phyloP scores from a whole-genome alignment of 2,888 invertebrate species.

The Bembecia ichneumoniformis region DNA sequence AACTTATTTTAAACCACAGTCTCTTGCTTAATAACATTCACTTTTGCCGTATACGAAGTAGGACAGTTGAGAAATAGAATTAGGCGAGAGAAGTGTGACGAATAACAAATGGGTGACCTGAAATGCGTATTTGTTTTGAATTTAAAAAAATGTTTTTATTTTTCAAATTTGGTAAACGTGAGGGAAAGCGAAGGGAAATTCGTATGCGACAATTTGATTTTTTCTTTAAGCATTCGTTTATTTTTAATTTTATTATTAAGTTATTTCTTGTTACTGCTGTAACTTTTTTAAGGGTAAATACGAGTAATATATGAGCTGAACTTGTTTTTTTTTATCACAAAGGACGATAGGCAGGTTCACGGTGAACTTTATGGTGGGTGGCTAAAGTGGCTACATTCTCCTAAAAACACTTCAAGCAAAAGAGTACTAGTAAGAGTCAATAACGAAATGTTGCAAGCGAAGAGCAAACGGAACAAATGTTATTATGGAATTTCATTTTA shows the following conservation, averaged over 20 bases:
- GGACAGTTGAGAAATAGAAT: conserved; percentile 6
- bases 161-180: conserved; percentile 30
- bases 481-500: too few species aligned
- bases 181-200: conserved; percentile 45
- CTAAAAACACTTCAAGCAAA: too few species aligned
- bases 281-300: too few species aligned
- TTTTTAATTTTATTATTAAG: neutral
- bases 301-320: too few species aligned
- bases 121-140: conserved; percentile 9
- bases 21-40: conserved; percentile 9
- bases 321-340: too few species aligned
- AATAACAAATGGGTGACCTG: conserved; percentile 23
- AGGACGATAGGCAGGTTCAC: too few species aligned
- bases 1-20: conserved; percentile 5
- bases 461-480: too few species aligned
- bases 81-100: conserved; percentile 5
- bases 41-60: conserved; percentile 7
- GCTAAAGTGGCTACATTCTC: too few species aligned
- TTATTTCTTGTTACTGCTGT: too few species aligned
- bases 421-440: too few species aligned
- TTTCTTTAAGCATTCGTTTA: conserved; percentile 18
- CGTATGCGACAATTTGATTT: conserved; percentile 14
- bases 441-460: too few species aligned
- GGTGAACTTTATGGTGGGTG: too few species aligned
- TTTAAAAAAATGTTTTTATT: conserved; percentile 18